Evolutionary conservation across 2,113 vertebrate genomes (phyloP).

Genomic region (Ardeotis arabs): DNA sequence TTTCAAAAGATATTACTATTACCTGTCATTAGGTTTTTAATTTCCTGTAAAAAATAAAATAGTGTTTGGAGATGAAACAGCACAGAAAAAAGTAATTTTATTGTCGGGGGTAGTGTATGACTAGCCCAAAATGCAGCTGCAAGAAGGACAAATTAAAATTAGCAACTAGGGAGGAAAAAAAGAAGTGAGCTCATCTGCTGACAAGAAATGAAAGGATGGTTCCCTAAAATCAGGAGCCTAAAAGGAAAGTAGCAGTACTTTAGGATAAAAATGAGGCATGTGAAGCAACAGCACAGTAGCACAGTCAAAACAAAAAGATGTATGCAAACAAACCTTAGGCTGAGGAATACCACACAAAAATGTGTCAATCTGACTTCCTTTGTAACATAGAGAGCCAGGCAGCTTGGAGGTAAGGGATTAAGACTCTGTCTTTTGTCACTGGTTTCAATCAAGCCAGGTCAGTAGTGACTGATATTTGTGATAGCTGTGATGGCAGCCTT

Average conservation of each 20-base stretch:
- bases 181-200: not conserved
- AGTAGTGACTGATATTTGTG: not conserved
- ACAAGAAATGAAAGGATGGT: not conserved
- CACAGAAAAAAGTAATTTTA: not conserved
- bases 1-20: not conserved
- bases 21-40: not conserved
- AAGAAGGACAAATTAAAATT: not conserved
- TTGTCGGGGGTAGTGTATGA: not conserved
- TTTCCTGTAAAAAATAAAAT: not conserved
- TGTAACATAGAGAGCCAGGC: not conserved
- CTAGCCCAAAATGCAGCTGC: not conserved
- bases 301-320: not conserved
- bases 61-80: not conserved
- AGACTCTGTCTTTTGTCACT: not conserved
- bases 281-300: not conserved
- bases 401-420: not conserved
- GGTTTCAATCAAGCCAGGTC: not conserved
- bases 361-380: not conserved
- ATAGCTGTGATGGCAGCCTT: not conserved
- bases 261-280: not conserved
- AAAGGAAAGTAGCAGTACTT: not conserved
- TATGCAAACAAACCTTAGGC: not conserved
- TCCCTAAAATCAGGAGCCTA: not conserved
- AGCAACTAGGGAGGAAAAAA: not conserved
- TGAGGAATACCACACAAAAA: not conserved